Evolutionary conservation across 2,113 vertebrate species (phyloP).

Genomic region (Sebastes fasciatus): DNA sequence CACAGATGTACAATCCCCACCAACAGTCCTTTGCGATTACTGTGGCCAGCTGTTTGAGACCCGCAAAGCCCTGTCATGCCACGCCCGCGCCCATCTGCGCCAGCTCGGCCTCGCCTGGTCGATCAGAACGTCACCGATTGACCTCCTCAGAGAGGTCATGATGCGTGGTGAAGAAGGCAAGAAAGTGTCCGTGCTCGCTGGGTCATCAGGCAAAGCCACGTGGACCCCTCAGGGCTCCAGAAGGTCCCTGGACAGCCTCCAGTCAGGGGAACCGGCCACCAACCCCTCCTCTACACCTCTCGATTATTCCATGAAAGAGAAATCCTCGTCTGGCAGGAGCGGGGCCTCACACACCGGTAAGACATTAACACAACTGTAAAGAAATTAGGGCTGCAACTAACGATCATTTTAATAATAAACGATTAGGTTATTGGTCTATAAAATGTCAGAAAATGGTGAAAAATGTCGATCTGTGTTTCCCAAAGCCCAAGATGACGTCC

Average conservation of each 20-base stretch:
- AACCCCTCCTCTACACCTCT: slow-evolving; percentile 71
- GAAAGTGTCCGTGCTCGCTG: slow-evolving; percentile 50
- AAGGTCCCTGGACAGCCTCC: slow-evolving; percentile 53
- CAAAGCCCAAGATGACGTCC: too few species aligned
- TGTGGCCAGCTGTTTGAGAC: slow-evolving; percentile 95
- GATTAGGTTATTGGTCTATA: too few species aligned
- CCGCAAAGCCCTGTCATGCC: slow-evolving; percentile 94
- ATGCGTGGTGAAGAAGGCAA: slow-evolving; percentile 85
- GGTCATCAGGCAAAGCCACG: slow-evolving; percentile 58
- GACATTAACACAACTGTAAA: background rate
- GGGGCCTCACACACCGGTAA: slow-evolving; percentile 65
- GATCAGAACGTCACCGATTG: slow-evolving; percentile 91
- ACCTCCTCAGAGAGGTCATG: slow-evolving; percentile 90
- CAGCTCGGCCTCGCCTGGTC: slow-evolving; percentile 93
- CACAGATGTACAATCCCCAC: slow-evolving; percentile 80
- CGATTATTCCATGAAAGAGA: slow-evolving; percentile 78
- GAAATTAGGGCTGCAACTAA: background rate
- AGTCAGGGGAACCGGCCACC: slow-evolving; percentile 32
- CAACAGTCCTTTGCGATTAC: slow-evolving; percentile 91
- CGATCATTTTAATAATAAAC: too few species aligned
- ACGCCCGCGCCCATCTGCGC: slow-evolving; percentile 91
- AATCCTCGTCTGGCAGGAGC: slow-evolving; percentile 53
- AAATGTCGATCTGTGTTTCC: too few species aligned
- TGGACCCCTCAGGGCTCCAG: slow-evolving; percentile 56
- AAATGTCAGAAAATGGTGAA: too few species aligned